Evolutionary conservation across 2,888 invertebrate species (phyloP).

Genomic region (Lepidonotus clava): DNA sequence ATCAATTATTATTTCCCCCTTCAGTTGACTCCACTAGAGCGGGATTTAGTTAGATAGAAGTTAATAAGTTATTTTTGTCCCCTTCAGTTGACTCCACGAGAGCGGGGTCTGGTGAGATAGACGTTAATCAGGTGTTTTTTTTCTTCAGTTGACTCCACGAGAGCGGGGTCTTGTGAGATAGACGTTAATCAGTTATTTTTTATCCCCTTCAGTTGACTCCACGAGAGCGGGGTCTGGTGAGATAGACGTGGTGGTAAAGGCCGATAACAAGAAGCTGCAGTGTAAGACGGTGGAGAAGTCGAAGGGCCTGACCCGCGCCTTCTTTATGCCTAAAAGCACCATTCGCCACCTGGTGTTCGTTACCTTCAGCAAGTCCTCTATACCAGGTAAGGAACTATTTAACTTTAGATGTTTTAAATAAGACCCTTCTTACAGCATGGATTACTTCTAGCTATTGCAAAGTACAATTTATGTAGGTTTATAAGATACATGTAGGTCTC

Average conservation of each 20-base stretch:
- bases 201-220: conserved; percentile 84
- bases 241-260: conserved; percentile 95
- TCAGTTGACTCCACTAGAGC: too few relatives aligned
- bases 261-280: conserved; percentile 94
- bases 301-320: conserved; percentile 96
- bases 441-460: not conserved
- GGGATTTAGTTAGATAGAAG: too few relatives aligned
- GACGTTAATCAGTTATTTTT: conserved; percentile 84
- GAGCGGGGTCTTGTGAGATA: conserved; percentile 81
- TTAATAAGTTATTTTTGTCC: too few relatives aligned
- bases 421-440: not conserved
- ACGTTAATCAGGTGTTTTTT: conserved; percentile 83
- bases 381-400: conserved; percentile 83
- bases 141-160: conserved; percentile 85
- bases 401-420: not conserved
- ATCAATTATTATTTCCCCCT: too few relatives aligned
- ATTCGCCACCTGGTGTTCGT: conserved; percentile 95
- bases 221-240: conserved; percentile 82
- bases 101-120: conserved; percentile 82
- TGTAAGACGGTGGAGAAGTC: conserved; percentile 96
- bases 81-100: conserved; percentile 85
- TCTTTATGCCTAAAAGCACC: conserved; percentile 97
- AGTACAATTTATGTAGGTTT: not conserved
- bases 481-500: too few relatives aligned
- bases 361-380: conserved; percentile 95